A percentile compares a stretch with the other conserved stretches of the same genome.
phyloP scores from a whole-genome alignment of 2,797 vertebrate genomes.

The Oryzias sinensis region DNA sequence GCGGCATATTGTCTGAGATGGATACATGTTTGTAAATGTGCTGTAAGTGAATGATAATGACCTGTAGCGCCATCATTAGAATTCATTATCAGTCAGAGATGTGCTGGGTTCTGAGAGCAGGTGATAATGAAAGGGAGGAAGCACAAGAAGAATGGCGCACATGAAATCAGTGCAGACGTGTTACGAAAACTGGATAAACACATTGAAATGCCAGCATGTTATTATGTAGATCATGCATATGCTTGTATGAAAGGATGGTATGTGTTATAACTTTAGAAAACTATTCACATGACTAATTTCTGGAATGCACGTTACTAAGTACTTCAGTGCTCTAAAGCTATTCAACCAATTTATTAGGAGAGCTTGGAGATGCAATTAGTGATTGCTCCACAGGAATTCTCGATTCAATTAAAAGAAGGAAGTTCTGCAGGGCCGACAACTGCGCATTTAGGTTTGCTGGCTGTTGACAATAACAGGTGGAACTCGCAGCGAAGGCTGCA shows the following conservation, averaged over 20 bases:
- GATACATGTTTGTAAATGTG: not conserved
- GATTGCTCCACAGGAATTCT: slow-evolving; percentile 43
- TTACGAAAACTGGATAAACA: slow-evolving; percentile 4
- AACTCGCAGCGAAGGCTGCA: slow-evolving; percentile 62
- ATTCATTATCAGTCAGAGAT: slow-evolving; percentile 34
- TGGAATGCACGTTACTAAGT: slow-evolving; percentile 37
- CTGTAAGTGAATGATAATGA: slow-evolving; percentile 46
- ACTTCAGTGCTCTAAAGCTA: slow-evolving; percentile 32
- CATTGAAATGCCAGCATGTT: not conserved
- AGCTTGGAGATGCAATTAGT: slow-evolving; percentile 28
- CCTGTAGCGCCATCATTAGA: slow-evolving; percentile 35
- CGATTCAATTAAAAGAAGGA: slow-evolving; percentile 35
- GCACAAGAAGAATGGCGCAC: slow-evolving; percentile 12
- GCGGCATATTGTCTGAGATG: slow-evolving; percentile 19
- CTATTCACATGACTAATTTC: slow-evolving; percentile 14
- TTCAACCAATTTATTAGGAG: slow-evolving; percentile 52
- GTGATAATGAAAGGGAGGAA: slow-evolving; percentile 17
- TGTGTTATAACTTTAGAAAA: not conserved
- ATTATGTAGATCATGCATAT: not conserved
- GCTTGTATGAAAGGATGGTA: not conserved
- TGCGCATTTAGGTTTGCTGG: slow-evolving; percentile 60
- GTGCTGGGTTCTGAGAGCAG: slow-evolving; percentile 7
- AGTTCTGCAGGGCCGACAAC: slow-evolving; percentile 39
- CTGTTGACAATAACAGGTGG: slow-evolving; percentile 70
- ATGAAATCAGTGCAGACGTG: not conserved